These are phyloP conservation scores for Desoria tigrina DNA, from an alignment of 2,888 invertebrate genomes.

Conservation along the genomic window DNA sequence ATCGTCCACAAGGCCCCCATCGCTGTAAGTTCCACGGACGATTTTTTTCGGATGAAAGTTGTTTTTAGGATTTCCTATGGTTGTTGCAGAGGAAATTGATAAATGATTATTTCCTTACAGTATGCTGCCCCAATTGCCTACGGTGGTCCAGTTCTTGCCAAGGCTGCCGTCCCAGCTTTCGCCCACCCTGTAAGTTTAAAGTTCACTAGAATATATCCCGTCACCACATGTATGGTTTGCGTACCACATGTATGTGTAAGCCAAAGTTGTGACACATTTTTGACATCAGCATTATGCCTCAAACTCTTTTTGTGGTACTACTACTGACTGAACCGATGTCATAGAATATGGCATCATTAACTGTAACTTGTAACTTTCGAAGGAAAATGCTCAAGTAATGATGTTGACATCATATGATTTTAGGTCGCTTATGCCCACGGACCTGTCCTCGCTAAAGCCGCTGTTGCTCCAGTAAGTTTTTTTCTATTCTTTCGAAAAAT, in stretches of 20 bases:
- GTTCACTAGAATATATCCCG: slow-evolving; percentile 5
- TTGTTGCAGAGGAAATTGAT: not conserved
- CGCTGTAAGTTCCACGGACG: slow-evolving; percentile 18
- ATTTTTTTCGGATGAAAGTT: not conserved
- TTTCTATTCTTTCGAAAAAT: not conserved
- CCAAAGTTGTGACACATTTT: too few species aligned
- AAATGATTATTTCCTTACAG: slow-evolving; percentile 7
- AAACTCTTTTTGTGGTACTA: too few species aligned
- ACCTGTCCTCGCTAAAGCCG: slow-evolving; percentile 13
- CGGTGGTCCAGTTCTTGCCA: slow-evolving; percentile 18
- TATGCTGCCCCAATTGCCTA: slow-evolving; percentile 24
- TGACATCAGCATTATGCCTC: too few species aligned
- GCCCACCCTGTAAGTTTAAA: slow-evolving; percentile 7
- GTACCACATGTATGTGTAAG: too few species aligned
- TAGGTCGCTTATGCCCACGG: slow-evolving; percentile 14
- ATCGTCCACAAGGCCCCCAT: slow-evolving; percentile 18
- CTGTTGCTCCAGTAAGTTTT: slow-evolving; percentile 14
- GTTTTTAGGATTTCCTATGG: too few species aligned
- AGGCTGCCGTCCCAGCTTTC: slow-evolving; percentile 19
- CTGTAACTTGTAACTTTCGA: not conserved
- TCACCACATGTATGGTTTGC: not conserved
- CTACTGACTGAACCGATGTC: not conserved
- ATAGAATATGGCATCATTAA: not conserved
- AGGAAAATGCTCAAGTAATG: not conserved
- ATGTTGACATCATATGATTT: not conserved